phyloP scores from a whole-genome alignment of 1,140 invertebrate genomes.

The Amyelois transitella region DNA sequence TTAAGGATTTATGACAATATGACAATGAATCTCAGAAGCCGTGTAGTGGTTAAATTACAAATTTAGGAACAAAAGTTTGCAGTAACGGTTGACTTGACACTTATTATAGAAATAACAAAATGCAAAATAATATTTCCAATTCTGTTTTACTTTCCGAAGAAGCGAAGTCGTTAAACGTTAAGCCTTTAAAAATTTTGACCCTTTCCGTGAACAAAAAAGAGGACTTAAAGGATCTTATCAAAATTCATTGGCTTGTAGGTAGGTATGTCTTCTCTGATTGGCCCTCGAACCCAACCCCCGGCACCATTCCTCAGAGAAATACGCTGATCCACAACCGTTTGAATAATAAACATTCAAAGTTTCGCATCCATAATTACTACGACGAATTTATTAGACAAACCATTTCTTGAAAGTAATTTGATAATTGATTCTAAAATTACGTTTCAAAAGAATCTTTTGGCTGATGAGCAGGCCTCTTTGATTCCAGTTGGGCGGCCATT shows the following conservation, averaged over 20 bases:
- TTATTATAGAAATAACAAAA: no score
- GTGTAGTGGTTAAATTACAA: no score
- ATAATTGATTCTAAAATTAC: not conserved
- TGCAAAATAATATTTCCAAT: no score
- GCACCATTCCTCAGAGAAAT: not conserved
- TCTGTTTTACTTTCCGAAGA: no score
- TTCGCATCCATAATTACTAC: not conserved
- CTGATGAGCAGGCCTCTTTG: not conserved
- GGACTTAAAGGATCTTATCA: not conserved
- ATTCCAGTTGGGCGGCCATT: not conserved
- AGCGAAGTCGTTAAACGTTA: no score
- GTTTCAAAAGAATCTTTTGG: not conserved
- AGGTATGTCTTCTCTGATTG: not conserved
- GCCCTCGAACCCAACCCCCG: not conserved
- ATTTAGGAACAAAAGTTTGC: no score
- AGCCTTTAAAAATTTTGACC: no score
- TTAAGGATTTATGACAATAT: no score
- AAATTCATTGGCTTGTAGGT: not conserved
- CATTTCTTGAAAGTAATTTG: not conserved
- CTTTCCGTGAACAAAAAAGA: no score
- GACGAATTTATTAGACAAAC: not conserved
- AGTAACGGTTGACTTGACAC: no score
- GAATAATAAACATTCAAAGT: not conserved
- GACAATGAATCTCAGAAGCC: no score
- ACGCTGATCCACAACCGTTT: not conserved